phyloP scores from a whole-genome alignment of 1,140 invertebrate species.

The Apocrypta bakeri region DNA sequence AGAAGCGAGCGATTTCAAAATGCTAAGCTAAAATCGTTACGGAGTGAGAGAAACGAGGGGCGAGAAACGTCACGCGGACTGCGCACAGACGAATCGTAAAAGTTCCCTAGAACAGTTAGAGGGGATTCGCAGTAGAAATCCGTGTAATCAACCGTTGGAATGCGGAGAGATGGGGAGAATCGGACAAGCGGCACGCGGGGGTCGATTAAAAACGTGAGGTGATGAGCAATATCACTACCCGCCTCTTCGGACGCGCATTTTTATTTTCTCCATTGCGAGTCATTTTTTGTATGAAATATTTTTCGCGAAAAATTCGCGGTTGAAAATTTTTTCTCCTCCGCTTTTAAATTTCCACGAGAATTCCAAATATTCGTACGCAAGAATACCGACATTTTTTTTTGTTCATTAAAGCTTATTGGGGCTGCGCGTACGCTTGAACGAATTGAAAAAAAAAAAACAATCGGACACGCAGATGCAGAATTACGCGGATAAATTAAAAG shows the following conservation, averaged over 20 bases:
- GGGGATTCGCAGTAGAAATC: slow-evolving; percentile 44
- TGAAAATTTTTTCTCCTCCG: background rate
- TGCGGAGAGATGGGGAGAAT: slow-evolving; percentile 10
- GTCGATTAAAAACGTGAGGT: slow-evolving; percentile 46
- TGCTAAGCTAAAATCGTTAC: slow-evolving; percentile 11
- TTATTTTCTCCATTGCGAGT: slow-evolving; percentile 10
- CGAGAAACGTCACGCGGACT: background rate
- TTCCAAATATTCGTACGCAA: slow-evolving; percentile 4
- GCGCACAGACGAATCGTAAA: slow-evolving; percentile 41
- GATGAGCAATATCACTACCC: background rate
- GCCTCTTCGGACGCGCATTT: slow-evolving; percentile 10
- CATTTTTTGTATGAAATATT: slow-evolving; percentile 45
- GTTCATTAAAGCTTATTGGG: background rate
- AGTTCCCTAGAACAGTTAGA: slow-evolving; percentile 35
- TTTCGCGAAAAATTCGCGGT: background rate
- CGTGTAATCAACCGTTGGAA: slow-evolving; percentile 49
- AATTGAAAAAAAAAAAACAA: slow-evolving; percentile 17
- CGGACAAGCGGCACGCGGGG: slow-evolving; percentile 25
- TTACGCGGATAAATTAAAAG: background rate
- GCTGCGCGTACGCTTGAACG: background rate
- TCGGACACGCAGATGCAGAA: background rate
- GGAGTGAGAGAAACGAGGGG: background rate
- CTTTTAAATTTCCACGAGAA: background rate
- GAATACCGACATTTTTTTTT: background rate
- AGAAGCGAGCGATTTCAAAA: slow-evolving; percentile 16